Percentiles rank a stretch among this genome's conserved stretches.
phyloP scores from a whole-genome alignment of 2,888 invertebrate species.

The Ennomos erosarius region DNA sequence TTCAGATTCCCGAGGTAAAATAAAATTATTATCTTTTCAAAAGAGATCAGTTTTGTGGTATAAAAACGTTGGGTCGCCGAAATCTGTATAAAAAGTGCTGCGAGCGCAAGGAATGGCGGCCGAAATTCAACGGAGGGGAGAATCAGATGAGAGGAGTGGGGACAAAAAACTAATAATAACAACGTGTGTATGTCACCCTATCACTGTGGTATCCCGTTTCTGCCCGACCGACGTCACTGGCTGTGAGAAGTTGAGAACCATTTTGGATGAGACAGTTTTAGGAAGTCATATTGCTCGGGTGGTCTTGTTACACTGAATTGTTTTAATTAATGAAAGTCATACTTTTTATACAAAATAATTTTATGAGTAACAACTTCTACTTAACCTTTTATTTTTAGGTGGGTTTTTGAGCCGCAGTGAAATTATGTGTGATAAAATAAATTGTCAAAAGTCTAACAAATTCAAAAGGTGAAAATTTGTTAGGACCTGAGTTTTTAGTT shows the following conservation, averaged over 20 bases:
- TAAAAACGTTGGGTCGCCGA: constrained; percentile 47
- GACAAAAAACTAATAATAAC: constrained; percentile 85
- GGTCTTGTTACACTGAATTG: constrained; percentile 17
- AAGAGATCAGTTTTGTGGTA: constrained; percentile 25
- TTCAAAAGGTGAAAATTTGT: no score
- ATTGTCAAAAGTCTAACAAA: no score
- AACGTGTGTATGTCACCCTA: constrained; percentile 76
- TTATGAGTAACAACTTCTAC: no score
- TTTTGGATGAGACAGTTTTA: constrained; percentile 59
- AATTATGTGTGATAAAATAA: no score
- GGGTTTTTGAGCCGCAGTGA: no score
- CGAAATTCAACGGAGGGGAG: constrained; percentile 57
- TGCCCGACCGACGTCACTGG: constrained; percentile 66
- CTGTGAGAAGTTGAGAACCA: constrained; percentile 72
- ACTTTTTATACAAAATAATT: no score
- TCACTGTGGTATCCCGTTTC: constrained; percentile 70
- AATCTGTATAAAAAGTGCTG: constrained; percentile 71
- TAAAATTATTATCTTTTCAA: constrained; percentile 16
- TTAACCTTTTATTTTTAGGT: no score
- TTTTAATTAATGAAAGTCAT: constrained; percentile 2
- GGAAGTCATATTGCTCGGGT: constrained; percentile 40
- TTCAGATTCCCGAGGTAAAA: constrained; percentile 20
- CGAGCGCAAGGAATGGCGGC: constrained; percentile 74
- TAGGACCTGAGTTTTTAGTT: no score
- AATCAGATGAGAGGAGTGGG: constrained; percentile 62